Evolutionary conservation across 2,113 vertebrate genomes (phyloP).

Genomic region (Dendropsophus ebraccatus): DNA sequence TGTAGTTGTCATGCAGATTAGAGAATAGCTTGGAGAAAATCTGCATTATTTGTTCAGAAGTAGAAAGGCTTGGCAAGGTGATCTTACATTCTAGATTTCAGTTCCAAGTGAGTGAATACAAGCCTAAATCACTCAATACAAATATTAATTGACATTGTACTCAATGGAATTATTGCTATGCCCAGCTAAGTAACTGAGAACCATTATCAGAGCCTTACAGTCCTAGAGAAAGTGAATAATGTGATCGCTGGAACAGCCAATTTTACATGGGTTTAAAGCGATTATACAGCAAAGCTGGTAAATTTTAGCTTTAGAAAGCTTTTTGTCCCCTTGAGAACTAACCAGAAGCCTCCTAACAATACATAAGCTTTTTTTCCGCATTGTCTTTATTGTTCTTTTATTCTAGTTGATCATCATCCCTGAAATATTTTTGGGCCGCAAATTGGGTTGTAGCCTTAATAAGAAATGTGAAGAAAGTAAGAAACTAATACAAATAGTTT

Average conservation of each 20-base stretch:
- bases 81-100: not conserved
- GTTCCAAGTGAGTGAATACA: conserved; percentile 10
- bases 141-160: conserved; percentile 34
- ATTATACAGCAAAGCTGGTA: conserved; percentile 41
- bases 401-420: not conserved
- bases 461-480: not conserved
- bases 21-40: conserved; percentile 2
- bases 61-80: conserved; percentile 10
- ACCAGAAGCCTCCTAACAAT: not conserved
- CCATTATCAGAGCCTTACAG: conserved; percentile 29
- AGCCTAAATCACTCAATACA: conserved; percentile 19
- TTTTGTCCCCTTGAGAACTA: conserved; percentile 11
- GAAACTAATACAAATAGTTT: not conserved
- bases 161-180: conserved; percentile 26
- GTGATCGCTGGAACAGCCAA: not conserved
- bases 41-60: conserved; percentile 2
- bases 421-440: not conserved
- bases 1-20: conserved; percentile 42
- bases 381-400: not conserved
- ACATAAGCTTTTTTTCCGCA: not conserved
- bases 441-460: not conserved
- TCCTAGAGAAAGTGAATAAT: not conserved
- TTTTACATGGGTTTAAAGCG: conserved; percentile 30
- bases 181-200: conserved; percentile 13
- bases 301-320: conserved; percentile 1